These are phyloP conservation scores for Hemiprocne comata DNA, from an alignment of 2,113 vertebrate species.

Conservation along the genomic window DNA sequence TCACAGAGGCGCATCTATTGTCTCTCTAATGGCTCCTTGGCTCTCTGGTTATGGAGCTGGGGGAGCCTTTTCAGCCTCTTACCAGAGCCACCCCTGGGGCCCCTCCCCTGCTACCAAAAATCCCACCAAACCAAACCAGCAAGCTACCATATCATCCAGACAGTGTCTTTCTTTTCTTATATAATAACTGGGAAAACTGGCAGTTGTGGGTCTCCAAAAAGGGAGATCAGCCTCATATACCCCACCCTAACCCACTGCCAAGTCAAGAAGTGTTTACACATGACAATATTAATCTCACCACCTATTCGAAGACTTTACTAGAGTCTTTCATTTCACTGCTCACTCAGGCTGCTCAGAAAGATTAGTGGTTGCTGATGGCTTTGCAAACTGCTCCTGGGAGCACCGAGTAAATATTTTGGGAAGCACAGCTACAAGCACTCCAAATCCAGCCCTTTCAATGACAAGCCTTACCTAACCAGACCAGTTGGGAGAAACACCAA, in stretches of 20 bases:
- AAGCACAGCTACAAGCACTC: constrained; percentile 2
- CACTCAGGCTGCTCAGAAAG: constrained; percentile 47
- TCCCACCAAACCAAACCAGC: no score
- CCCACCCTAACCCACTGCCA: neutral
- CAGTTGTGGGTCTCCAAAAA: neutral
- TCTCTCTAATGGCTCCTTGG: no score
- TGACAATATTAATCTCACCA: constrained; percentile 44
- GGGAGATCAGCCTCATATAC: neutral
- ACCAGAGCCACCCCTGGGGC: no score
- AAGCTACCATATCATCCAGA: neutral
- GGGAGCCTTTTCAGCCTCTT: no score
- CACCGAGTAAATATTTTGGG: constrained; percentile 53
- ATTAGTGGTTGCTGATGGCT: constrained; percentile 55
- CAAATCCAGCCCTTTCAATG: neutral
- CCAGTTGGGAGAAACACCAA: neutral
- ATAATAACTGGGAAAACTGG: neutral
- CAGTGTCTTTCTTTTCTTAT: neutral
- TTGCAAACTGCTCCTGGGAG: constrained; percentile 47
- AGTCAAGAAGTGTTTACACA: constrained; percentile 16
- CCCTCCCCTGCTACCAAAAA: no score
- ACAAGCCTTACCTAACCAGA: neutral
- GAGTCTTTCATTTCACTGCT: constrained; percentile 54
- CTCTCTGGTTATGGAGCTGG: no score
- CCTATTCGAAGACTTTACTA: constrained; percentile 16
- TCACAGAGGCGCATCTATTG: no score